These are phyloP conservation scores for Lasius fuliginosus DNA, from an alignment of 2,888 invertebrate genomes.

Conservation along the genomic window DNA sequence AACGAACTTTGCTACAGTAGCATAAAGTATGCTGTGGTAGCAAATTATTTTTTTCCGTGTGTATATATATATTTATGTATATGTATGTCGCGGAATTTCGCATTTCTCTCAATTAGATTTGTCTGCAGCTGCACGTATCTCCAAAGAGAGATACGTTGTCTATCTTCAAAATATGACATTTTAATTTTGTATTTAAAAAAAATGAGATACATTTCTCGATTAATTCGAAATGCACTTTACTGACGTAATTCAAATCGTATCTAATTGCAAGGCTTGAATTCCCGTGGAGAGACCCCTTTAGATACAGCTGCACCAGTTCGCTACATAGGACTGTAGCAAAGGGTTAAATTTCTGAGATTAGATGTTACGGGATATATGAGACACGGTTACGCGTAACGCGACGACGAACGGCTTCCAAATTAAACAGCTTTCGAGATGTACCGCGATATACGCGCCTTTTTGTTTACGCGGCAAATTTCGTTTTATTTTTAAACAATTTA, in stretches of 20 bases:
- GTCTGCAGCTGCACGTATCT: background rate
- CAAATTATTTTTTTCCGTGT: no score
- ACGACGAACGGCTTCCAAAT: constrained; percentile 26
- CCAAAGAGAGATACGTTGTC: background rate
- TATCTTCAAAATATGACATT: background rate
- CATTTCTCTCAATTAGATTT: background rate
- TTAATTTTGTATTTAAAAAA: background rate
- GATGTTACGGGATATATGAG: constrained; percentile 26
- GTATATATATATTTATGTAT: background rate
- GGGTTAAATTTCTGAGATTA: constrained; percentile 55
- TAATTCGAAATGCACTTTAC: constrained; percentile 25
- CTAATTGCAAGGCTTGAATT: constrained; percentile 39
- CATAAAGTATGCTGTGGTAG: no score
- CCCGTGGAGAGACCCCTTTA: constrained; percentile 20
- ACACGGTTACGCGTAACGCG: constrained; percentile 25
- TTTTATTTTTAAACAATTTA: background rate
- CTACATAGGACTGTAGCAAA: constrained; percentile 37
- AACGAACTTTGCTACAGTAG: no score
- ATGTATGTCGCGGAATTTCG: background rate
- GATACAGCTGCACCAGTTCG: constrained; percentile 25
- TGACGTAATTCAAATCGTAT: constrained; percentile 29
- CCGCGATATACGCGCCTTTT: background rate
- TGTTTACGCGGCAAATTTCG: background rate
- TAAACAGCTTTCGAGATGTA: constrained; percentile 17
- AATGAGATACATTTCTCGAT: background rate